Evolutionary conservation across 2,888 invertebrate species (phyloP).

Genomic region (Eulithis testata): DNA sequence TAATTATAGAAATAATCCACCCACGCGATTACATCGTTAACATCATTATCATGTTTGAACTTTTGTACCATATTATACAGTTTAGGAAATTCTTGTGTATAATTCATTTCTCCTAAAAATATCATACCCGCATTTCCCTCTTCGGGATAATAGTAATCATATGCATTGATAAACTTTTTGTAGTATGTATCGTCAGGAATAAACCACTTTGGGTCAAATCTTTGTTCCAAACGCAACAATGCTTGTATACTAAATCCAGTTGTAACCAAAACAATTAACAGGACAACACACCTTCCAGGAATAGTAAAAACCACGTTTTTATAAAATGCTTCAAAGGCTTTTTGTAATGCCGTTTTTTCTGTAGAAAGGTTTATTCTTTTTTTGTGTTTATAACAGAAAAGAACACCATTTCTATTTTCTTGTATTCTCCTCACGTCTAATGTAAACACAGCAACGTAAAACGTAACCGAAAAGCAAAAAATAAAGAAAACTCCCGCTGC

Average conservation of each 20-base stretch:
- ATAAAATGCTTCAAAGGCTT: constrained; percentile 85
- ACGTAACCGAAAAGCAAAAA: constrained; percentile 91
- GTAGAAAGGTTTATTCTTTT: constrained; percentile 78
- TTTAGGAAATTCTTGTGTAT: constrained; percentile 84
- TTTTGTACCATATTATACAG: constrained; percentile 82
- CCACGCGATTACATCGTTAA: constrained; percentile 86
- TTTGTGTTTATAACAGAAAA: constrained; percentile 88
- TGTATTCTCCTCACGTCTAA: constrained; percentile 88
- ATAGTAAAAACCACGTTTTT: constrained; percentile 86
- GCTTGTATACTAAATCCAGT: constrained; percentile 86
- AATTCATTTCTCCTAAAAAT: constrained; percentile 88
- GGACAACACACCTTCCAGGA: constrained; percentile 87
- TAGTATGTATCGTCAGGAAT: constrained; percentile 89
- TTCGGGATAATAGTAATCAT: constrained; percentile 86
- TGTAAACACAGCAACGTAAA: constrained; percentile 91
- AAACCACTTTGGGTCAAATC: constrained; percentile 92
- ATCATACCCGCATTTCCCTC: constrained; percentile 86
- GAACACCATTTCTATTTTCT: constrained; percentile 86
- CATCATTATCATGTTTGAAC: constrained; percentile 80
- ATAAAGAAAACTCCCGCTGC: constrained; percentile 90
- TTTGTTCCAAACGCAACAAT: constrained; percentile 87
- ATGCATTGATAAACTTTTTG: constrained; percentile 83
- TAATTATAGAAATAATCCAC: constrained; percentile 87
- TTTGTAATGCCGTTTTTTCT: constrained; percentile 85
- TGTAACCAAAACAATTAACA: constrained; percentile 84